These are phyloP conservation scores for Coilia nasus DNA, from an alignment of 2,797 vertebrate species.

Conservation along the genomic window DNA sequence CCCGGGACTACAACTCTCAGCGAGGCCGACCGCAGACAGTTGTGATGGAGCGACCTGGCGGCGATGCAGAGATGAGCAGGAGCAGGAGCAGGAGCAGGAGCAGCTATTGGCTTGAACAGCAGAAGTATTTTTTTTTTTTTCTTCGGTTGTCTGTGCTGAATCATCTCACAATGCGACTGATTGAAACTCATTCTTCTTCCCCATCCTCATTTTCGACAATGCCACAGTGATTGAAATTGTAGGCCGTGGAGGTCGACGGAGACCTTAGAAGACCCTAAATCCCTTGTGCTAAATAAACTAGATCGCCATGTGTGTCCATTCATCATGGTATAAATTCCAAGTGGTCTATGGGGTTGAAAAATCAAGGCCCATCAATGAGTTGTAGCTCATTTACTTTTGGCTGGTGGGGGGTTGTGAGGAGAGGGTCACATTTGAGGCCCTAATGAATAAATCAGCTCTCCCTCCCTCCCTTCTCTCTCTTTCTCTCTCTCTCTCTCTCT, in stretches of 20 bases:
- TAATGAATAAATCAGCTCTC: slow-evolving; percentile 19
- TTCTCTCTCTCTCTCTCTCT: too few species aligned
- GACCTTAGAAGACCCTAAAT: not conserved
- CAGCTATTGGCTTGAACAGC: not conserved
- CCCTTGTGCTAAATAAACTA: not conserved
- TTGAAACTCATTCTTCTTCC: not conserved
- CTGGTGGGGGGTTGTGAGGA: too few species aligned
- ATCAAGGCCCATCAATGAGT: not conserved
- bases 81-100: too few species aligned
- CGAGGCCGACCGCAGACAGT: not conserved
- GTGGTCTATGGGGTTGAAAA: not conserved
- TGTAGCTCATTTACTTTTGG: not conserved
- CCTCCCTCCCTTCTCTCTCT: not conserved
- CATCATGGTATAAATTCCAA: not conserved
- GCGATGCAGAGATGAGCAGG: not conserved
- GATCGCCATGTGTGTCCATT: not conserved
- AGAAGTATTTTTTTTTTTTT: not conserved
- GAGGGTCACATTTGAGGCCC: not conserved
- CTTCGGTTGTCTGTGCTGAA: not conserved
- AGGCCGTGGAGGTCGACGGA: not conserved
- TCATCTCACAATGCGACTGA: not conserved
- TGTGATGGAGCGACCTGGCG: not conserved
- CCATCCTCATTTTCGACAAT: not conserved
- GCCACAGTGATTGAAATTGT: not conserved
- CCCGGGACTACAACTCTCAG: slow-evolving; percentile 7